Evolutionary conservation across 2,888 invertebrate genomes (phyloP), one percentile per base, ranked within the genome.

Genomic region (Trimorus sp.): DNA sequence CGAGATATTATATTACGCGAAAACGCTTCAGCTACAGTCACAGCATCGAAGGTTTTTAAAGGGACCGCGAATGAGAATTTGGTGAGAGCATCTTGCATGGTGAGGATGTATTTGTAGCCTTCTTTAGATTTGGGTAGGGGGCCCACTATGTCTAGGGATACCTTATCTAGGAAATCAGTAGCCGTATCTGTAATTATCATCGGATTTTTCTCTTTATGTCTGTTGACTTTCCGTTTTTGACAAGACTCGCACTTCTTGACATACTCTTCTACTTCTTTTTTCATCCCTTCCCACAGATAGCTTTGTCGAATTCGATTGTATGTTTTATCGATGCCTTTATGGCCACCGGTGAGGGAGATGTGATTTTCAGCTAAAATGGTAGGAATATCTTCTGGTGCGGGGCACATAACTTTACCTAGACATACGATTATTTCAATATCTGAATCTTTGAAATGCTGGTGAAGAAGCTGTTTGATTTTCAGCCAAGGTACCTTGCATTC

Each of bases 241-340:
- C 62, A 71, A 0, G 71, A 53, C 5, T 53, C 40, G 26, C 71
- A 71, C 0, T 37, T 53, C 14, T 15, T 15, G 0, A 86, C 71
- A 42, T 26, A 86, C 15, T 83, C 65, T 12, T 76, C 63, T 0
- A 86, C 54, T 8, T 83, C 69, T 0, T 68, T n/a, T 3, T 49
- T 71, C 62, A 87, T 76, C 0, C 68, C 73, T 3, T 74, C 77
- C 85, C 86, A 86, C 26, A 74, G 78, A 37, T 76, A 85, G 0
- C 51, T 15, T 53, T 82, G 58, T 0, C 79, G 26, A 14, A 86
- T 77, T 37, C 80, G 48, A 6, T 69, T 45, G 12, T 66, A 79
- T 0, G 86, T 86, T 42, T 83, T 83, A 7, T 77, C 71, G 0
- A 84, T 65, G 0, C 87, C 86, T 49, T 79, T 84, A 49, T 88